These are phyloP conservation scores for Drosophila rhopaloa DNA, from an alignment of 1,140 invertebrate genomes.

Conservation along the genomic window DNA sequence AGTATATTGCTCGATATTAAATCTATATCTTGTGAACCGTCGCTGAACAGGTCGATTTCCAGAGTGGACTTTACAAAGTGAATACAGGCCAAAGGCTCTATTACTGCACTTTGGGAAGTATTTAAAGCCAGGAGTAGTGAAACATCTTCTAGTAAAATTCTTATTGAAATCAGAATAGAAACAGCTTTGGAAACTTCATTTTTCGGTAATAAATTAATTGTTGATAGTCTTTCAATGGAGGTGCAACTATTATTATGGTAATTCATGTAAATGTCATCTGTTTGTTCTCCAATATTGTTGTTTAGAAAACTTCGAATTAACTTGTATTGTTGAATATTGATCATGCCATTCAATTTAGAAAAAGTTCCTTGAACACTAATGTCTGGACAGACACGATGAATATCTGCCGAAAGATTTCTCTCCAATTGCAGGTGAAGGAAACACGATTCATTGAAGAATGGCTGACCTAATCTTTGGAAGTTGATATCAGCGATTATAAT, in stretches of 20 bases:
- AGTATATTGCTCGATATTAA: slow-evolving; percentile 96
- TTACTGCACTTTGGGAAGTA: slow-evolving; percentile 58
- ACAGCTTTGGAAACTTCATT: slow-evolving; percentile 68
- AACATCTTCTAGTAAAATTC: slow-evolving; percentile 95
- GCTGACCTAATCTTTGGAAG: slow-evolving; percentile 86
- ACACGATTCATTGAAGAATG: slow-evolving; percentile 92
- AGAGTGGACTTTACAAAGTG: slow-evolving; percentile 96
- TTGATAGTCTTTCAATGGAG: slow-evolving; percentile 67
- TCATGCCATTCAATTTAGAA: slow-evolving; percentile 92
- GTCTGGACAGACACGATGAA: slow-evolving; percentile 89
- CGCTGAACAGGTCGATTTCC: slow-evolving; percentile 93
- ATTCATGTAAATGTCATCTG: slow-evolving; percentile 88
- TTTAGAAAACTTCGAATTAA: slow-evolving; percentile 94
- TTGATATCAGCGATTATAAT: slow-evolving; percentile 70
- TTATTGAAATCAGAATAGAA: slow-evolving; percentile 92
- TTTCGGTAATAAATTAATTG: slow-evolving; percentile 48
- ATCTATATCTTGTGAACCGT: slow-evolving; percentile 96
- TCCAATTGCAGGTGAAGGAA: slow-evolving; percentile 92
- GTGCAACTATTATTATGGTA: slow-evolving; percentile 54
- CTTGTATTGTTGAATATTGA: slow-evolving; percentile 95
- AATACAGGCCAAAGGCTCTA: slow-evolving; percentile 90
- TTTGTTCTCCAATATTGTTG: slow-evolving; percentile 96
- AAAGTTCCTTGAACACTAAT: slow-evolving; percentile 93
- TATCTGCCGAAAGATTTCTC: slow-evolving; percentile 90
- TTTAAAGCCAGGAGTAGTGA: slow-evolving; percentile 88